Conservation (phyloP, 2,888 invertebrate species). For the Onchidella celtica region DNA sequence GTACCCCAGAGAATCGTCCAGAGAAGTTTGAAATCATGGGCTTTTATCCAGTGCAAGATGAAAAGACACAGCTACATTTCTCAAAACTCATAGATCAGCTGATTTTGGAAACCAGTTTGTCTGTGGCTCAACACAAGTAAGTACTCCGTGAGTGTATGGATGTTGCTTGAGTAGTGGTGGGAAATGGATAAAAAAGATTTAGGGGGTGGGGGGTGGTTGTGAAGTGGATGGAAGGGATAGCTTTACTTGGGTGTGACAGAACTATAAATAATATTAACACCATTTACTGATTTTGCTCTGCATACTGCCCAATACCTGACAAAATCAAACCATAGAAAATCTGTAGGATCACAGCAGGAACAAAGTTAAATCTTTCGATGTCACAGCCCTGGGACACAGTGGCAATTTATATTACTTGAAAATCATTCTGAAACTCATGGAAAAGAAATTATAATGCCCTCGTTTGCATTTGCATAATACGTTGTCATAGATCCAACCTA, state of each 20-base stretch:
- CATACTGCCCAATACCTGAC: no score
- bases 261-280: no score
- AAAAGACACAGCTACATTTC: conserved; percentile 81
- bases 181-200: background rate
- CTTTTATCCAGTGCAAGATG: conserved; percentile 86
- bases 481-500: no score
- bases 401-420: no score
- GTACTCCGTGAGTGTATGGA: background rate
- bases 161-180: background rate
- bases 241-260: background rate
- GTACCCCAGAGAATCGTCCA: conserved; percentile 80
- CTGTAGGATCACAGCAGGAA: no score
- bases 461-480: no score
- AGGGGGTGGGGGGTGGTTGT: background rate
- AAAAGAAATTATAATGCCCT: no score
- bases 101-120: conserved; percentile 79
- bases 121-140: conserved; percentile 82
- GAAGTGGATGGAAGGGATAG: background rate
- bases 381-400: no score
- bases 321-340: no score
- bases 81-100: conserved; percentile 84
- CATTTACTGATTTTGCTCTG: no score
- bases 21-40: conserved; percentile 86
- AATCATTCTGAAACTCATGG: no score
- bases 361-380: no score